A percentile compares a stretch with the other conserved stretches of the same genome.
Evolutionary conservation across 2,888 invertebrate genomes (phyloP).

Genomic region (Miltochrista miniata): DNA sequence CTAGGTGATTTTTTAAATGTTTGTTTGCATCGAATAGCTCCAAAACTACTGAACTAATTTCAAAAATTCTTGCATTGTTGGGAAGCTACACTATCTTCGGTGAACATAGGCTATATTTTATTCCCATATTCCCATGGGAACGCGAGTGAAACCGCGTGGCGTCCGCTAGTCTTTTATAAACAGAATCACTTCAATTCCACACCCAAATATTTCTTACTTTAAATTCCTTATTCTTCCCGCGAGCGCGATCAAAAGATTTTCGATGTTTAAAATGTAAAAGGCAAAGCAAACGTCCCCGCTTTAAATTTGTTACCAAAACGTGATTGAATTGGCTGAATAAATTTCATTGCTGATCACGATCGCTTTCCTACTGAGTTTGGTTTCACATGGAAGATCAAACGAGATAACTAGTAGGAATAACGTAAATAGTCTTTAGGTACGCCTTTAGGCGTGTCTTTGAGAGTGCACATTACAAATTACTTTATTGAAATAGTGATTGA

Average conservation of each 20-base stretch:
- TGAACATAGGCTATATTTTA: too few species aligned
- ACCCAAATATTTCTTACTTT: conserved; percentile 31
- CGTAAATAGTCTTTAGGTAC: conserved; percentile 8
- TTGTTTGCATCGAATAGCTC: too few species aligned
- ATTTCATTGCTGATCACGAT: conserved; percentile 28
- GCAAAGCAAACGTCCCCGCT: conserved; percentile 34
- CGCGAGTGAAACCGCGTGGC: too few species aligned
- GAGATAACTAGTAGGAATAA: conserved; percentile 6
- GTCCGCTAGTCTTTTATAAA: too few species aligned
- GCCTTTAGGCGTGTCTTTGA: too few species aligned
- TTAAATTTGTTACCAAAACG: conserved; percentile 58
- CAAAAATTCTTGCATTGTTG: too few species aligned
- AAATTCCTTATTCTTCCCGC: conserved; percentile 17
- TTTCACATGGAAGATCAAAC: conserved; percentile 11
- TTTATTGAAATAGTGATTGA: too few species aligned
- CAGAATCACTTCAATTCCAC: conserved; percentile 15
- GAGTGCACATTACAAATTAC: too few species aligned
- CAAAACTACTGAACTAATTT: too few species aligned
- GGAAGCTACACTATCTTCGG: too few species aligned
- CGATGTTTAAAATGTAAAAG: conserved; percentile 55
- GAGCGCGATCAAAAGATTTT: conserved; percentile 40
- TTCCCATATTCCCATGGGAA: too few species aligned
- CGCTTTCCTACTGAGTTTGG: conserved; percentile 4
- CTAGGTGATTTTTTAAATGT: too few species aligned
- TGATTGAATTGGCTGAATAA: conserved; percentile 49